phyloP scores from a whole-genome alignment of 2,888 invertebrate genomes.

The Coleophora flavipennella region DNA sequence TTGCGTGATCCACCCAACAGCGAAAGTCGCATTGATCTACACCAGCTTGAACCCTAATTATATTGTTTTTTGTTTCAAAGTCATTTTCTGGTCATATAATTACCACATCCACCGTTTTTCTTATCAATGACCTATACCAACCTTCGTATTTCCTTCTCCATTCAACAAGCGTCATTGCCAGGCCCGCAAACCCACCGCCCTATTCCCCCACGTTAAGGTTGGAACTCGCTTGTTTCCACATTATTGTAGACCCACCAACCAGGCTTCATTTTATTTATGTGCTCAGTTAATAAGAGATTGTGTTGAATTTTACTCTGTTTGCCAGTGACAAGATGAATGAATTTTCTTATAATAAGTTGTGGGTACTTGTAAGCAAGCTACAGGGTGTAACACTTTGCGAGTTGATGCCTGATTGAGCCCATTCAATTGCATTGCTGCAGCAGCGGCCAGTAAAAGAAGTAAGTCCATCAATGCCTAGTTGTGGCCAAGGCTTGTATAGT shows the following conservation, averaged over 20 bases:
- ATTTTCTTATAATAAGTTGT: no score
- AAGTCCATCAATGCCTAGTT: no score
- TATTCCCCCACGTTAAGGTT: conserved; percentile 14
- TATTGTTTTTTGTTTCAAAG: no score
- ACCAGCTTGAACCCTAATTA: no score
- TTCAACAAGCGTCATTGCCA: conserved; percentile 18
- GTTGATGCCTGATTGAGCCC: no score
- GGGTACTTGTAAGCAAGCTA: no score
- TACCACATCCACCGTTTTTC: conserved; percentile 11
- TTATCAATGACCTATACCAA: conserved; percentile 10
- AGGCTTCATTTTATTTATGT: conserved; percentile 25
- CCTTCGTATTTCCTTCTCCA: conserved; percentile 12
- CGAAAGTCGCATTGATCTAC: no score
- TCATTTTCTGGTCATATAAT: conserved; percentile 2
- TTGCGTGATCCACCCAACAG: no score
- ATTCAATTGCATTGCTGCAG: no score
- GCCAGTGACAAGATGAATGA: neutral
- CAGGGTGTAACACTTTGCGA: no score
- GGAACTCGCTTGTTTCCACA: conserved; percentile 4
- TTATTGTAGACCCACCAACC: conserved; percentile 12
- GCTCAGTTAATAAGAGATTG: conserved; percentile 25
- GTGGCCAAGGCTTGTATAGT: no score
- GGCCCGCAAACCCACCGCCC: conserved; percentile 5
- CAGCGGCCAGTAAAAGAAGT: no score
- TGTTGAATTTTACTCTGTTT: conserved; percentile 17